A percentile compares a stretch with the other conserved stretches of the same genome.
phyloP scores from a whole-genome alignment of 2,888 invertebrate species.

The Malacosoma neustria region DNA sequence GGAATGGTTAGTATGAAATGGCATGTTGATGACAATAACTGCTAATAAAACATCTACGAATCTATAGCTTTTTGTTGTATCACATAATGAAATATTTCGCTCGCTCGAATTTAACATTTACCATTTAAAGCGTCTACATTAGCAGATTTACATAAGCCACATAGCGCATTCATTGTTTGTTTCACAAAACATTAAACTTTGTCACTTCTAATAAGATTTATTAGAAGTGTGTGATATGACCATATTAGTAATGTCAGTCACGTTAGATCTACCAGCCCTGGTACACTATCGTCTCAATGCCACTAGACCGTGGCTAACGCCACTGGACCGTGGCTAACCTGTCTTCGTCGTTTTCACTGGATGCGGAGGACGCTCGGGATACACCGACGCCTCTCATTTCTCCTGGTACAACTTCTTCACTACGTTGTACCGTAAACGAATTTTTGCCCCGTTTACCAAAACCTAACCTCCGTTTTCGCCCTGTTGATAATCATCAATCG shows the following conservation, averaged over 20 bases:
- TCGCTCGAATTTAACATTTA: conserved; percentile 20
- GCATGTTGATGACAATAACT: conserved; percentile 4
- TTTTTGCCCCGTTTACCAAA: conserved; percentile 96
- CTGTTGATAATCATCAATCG: conserved; percentile 69
- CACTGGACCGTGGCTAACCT: conserved; percentile 75
- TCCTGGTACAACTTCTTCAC: conserved; percentile 96
- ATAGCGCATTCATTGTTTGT: conserved; percentile 20
- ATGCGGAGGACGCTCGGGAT: conserved; percentile 92
- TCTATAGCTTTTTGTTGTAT: background rate
- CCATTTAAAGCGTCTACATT: conserved; percentile 46
- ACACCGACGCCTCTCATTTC: conserved; percentile 79
- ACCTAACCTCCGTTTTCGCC: conserved; percentile 95
- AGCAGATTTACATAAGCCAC: conserved; percentile 11
- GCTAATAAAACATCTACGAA: background rate
- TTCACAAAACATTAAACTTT: conserved; percentile 10
- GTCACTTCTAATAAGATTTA: background rate
- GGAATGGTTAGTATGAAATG: background rate
- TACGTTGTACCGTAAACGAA: conserved; percentile 97
- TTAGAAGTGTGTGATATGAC: background rate
- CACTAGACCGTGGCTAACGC: conserved; percentile 65
- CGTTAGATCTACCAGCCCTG: conserved; percentile 42
- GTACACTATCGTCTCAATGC: conserved; percentile 68
- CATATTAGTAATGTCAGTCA: conserved; percentile 3
- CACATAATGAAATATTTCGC: background rate
- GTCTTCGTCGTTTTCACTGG: conserved; percentile 95